Evolutionary conservation across 2,888 invertebrate species (phyloP).

Genomic region (Drosophila trichaetosa): DNA sequence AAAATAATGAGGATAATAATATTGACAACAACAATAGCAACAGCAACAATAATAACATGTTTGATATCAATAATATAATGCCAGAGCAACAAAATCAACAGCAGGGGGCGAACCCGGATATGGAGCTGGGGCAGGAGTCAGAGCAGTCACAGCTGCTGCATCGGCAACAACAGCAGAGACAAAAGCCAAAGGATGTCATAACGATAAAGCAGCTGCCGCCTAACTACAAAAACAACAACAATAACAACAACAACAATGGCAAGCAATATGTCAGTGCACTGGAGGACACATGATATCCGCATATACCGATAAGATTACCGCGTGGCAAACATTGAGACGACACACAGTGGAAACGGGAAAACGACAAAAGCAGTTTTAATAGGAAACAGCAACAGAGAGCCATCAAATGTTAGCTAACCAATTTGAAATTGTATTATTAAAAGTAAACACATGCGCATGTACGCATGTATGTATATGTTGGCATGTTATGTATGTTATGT

Average conservation of each 20-base stretch:
- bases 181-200: conserved; percentile 80
- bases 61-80: conserved; percentile 60
- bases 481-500: conserved; percentile 13
- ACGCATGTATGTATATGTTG: conserved; percentile 22
- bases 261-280: conserved; percentile 56
- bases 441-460: conserved; percentile 11
- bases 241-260: conserved; percentile 39
- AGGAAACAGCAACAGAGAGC: conserved; percentile 13
- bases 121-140: conserved; percentile 33
- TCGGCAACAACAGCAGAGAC: conserved; percentile 48
- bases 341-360: conserved; percentile 14
- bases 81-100: conserved; percentile 46
- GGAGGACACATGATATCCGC: conserved; percentile 75
- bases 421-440: conserved; percentile 52
- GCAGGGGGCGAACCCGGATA: conserved; percentile 26
- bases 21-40: conserved; percentile 52
- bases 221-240: conserved; percentile 48
- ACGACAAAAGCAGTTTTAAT: conserved; percentile 1
- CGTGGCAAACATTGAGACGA: conserved; percentile 67
- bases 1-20: conserved; percentile 48
- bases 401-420: conserved; percentile 41
- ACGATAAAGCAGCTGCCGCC: conserved; percentile 77
- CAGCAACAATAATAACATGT: conserved; percentile 39
- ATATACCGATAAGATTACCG: conserved; percentile 71
- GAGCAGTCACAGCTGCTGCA: conserved; percentile 36